phyloP scores from a whole-genome alignment of 2,797 vertebrate genomes.

The Malacoraja senta region DNA sequence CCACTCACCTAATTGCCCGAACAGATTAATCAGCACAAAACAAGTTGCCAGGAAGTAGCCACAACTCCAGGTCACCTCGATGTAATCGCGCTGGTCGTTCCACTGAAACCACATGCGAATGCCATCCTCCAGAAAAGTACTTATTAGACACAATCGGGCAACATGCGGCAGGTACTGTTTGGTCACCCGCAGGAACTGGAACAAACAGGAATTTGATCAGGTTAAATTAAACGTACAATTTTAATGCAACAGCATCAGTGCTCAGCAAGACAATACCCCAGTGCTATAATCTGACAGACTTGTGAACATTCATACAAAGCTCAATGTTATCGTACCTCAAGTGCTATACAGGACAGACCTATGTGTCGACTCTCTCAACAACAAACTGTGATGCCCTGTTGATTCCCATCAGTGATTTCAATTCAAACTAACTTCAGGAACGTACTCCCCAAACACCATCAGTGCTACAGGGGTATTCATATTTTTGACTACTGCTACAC shows the following conservation, averaged over 20 bases:
- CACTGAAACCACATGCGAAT: constrained; percentile 99
- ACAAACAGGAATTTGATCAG: not conserved
- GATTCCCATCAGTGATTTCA: no score
- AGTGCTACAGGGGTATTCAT: no score
- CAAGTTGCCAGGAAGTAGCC: constrained; percentile 86
- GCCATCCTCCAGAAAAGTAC: constrained; percentile 94
- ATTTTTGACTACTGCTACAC: no score
- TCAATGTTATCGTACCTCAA: no score
- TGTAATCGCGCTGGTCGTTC: constrained; percentile 94
- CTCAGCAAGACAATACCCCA: no score
- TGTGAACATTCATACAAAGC: no score
- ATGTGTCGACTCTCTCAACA: no score
- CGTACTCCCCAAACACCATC: no score
- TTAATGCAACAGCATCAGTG: no score
- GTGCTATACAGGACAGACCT: not conserved
- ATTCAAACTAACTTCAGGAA: no score
- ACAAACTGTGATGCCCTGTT: no score
- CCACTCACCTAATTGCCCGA: constrained; percentile 88
- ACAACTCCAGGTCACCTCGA: constrained; percentile 86
- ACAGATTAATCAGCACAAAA: constrained; percentile 89
- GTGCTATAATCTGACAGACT: no score
- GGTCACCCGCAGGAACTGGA: constrained; percentile 84
- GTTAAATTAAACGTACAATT: not conserved
- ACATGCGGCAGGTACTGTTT: constrained; percentile 94
- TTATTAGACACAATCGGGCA: constrained; percentile 89